Conservation (phyloP, 2,888 invertebrate genomes). For the Steinernema scapterisci region DNA sequence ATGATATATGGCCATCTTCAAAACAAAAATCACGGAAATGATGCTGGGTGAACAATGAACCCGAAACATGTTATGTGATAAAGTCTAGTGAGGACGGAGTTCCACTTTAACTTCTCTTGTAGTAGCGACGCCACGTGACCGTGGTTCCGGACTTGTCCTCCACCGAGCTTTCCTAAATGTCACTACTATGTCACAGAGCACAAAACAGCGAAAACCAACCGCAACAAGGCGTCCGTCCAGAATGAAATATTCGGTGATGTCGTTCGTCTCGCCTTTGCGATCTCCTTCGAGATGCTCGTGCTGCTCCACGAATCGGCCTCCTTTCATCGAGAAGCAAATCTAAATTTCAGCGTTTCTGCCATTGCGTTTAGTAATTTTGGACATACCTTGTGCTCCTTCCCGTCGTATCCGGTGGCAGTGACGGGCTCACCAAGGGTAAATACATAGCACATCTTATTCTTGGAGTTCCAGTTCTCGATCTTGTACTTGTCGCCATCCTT, state of each 20-base stretch:
- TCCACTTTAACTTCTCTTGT: constrained; percentile 12
- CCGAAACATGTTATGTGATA: background rate
- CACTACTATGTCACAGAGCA: background rate
- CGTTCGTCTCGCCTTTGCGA: constrained; percentile 11
- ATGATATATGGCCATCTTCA: constrained; percentile 27
- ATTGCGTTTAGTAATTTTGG: background rate
- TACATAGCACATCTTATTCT: constrained; percentile 6
- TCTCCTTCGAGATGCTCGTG: constrained; percentile 27
- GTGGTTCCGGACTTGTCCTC: constrained; percentile 18
- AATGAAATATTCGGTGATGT: constrained; percentile 20
- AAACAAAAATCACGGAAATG: background rate
- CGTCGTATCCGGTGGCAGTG: constrained; percentile 14
- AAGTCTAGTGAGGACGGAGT: background rate
- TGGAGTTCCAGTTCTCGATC: constrained; percentile 12
- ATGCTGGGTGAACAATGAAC: constrained; percentile 17
- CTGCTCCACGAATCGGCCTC: constrained; percentile 9
- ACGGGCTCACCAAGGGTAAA: constrained; percentile 12
- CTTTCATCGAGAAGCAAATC: constrained; percentile 26
- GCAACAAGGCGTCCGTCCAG: constrained; percentile 18
- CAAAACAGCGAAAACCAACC: background rate
- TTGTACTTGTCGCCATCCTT: constrained; percentile 8
- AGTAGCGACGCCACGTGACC: constrained; percentile 18
- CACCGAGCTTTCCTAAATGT: constrained; percentile 23
- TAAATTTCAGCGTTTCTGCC: background rate
- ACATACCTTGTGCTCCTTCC: constrained; percentile 7